Conservation (phyloP, 2,888 invertebrate genomes). For the Diarsia rubi region DNA sequence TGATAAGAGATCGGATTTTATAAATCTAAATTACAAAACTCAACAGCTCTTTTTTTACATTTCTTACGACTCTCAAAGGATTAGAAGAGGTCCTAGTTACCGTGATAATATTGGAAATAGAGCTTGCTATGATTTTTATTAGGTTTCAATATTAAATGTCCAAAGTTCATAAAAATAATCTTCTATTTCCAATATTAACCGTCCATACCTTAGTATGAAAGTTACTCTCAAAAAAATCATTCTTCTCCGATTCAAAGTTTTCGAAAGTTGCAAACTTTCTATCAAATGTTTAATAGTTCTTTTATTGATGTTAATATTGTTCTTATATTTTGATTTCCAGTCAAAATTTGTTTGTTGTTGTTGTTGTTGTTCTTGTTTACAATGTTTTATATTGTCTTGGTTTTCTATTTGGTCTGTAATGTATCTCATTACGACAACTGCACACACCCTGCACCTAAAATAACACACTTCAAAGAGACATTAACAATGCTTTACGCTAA, state of each 20-base stretch:
- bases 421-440: not conserved
- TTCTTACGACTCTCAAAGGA: not conserved
- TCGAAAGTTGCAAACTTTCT: not conserved
- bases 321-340: too few species aligned
- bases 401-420: not conserved
- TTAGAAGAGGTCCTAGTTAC: not conserved
- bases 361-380: not conserved
- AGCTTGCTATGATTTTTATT: not conserved
- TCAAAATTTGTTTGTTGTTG: too few species aligned
- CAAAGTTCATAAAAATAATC: too few species aligned
- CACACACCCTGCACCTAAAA: not conserved
- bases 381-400: too few species aligned
- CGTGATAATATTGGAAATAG: conserved; percentile 2
- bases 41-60: not conserved
- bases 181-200: not conserved
- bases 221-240: not conserved
- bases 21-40: not conserved
- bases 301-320: not conserved
- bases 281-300: not conserved
- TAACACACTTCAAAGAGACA: conserved; percentile 1
- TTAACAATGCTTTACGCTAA: conserved; percentile 7
- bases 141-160: not conserved
- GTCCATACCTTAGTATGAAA: not conserved
- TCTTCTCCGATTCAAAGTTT: not conserved
- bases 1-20: not conserved